Conservation (phyloP, 1,140 invertebrate genomes). For the Papilio polytes region DNA sequence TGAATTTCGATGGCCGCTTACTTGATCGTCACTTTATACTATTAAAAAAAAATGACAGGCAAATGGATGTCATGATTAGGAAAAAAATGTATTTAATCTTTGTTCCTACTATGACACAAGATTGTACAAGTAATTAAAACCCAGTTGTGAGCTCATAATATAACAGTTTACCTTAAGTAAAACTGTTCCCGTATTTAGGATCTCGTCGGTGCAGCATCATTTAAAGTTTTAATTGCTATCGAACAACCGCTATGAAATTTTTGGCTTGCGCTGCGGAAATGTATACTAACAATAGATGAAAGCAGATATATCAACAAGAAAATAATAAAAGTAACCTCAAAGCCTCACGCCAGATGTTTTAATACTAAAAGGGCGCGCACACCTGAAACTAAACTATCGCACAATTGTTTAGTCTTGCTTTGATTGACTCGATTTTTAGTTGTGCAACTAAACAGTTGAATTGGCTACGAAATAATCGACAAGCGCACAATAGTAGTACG, state of each 20-base stretch:
- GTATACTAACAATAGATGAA: conserved; percentile 10
- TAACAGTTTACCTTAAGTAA: conserved; percentile 2
- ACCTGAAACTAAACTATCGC: too few relatives aligned
- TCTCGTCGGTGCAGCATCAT: conserved; percentile 8
- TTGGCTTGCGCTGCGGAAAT: not conserved
- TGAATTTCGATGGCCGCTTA: too few relatives aligned
- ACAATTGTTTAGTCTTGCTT: too few relatives aligned
- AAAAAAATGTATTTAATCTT: too few relatives aligned
- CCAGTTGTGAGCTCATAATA: not conserved
- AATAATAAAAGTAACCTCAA: not conserved
- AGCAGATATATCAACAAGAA: not conserved
- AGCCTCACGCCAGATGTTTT: not conserved
- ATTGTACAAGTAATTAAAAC: not conserved
- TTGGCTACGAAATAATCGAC: too few relatives aligned
- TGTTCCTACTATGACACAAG: not conserved
- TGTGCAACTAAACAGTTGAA: too few relatives aligned
- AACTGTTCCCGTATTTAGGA: not conserved
- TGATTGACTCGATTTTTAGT: too few relatives aligned
- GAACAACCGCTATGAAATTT: not conserved
- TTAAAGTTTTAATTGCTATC: conserved; percentile 27
- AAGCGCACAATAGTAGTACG: too few relatives aligned
- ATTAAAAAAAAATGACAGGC: too few relatives aligned
- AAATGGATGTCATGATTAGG: too few relatives aligned
- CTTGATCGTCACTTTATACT: too few relatives aligned
- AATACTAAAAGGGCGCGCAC: too few relatives aligned